A percentile compares a stretch with the other conserved stretches of the same genome.
phyloP scores from a whole-genome alignment of 1,140 invertebrate species.

The Procambarus clarkii region DNA sequence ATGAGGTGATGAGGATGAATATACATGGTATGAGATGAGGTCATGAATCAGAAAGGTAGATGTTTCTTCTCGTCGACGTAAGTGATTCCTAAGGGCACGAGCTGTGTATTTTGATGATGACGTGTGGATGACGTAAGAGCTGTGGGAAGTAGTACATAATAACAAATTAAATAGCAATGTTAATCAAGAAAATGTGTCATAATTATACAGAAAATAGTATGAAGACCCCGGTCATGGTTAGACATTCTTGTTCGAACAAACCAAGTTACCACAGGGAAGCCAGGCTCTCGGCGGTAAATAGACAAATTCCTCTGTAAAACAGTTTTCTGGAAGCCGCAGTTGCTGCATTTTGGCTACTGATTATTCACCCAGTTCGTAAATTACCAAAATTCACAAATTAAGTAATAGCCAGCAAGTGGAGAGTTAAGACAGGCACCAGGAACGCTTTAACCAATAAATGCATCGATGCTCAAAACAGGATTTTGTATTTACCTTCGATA shows the following conservation, averaged over 20 bases:
- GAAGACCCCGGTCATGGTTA: constrained; percentile 39
- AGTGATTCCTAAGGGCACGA: constrained; percentile 43
- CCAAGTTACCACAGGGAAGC: constrained; percentile 6
- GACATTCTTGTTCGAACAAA: constrained; percentile 23
- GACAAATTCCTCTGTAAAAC: not conserved
- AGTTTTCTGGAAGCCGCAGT: not conserved
- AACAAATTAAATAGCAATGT: constrained; percentile 34
- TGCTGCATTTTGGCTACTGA: not conserved
- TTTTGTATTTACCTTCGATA: constrained; percentile 22
- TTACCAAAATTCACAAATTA: not conserved
- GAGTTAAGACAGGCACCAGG: not conserved
- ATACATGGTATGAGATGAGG: constrained; percentile 64
- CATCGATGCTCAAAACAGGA: not conserved
- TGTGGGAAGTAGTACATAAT: constrained; percentile 26
- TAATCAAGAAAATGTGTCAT: constrained; percentile 21
- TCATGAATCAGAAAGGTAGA: constrained; percentile 21
- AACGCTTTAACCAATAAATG: not conserved
- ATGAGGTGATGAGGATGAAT: constrained; percentile 65
- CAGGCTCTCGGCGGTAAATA: not conserved
- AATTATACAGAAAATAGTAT: constrained; percentile 15
- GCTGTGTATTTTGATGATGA: constrained; percentile 16
- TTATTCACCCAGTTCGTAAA: not conserved
- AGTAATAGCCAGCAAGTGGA: not conserved
- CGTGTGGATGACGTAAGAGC: constrained; percentile 38
- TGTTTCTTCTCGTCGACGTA: constrained; percentile 25